Base-by-base conservation (phyloP, 2,797 vertebrate species). In the Poliocrania exsul region DNA sequence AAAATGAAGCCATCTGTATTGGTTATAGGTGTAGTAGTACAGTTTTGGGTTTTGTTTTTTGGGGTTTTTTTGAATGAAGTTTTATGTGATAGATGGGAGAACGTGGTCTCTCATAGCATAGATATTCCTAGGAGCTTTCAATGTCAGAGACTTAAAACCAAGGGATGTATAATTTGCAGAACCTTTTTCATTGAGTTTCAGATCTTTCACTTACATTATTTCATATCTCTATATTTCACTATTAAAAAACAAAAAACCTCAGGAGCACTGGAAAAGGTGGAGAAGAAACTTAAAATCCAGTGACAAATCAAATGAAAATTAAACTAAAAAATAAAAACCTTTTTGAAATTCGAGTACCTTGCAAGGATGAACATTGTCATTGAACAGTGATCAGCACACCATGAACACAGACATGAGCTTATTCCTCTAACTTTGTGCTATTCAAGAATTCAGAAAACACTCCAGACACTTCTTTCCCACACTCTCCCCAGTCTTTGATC, bases 1-100 rank as follows among this genome's bases (percentile, higher is more conserved):
- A 90, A 83, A 92, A 92, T 49, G 58, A 92, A 90, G 66, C 37
- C 89, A 95, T 33, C 47, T 96, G 77, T 78, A n/a, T 33, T 56
- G 31, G 86, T 83, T 93, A 90, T 66, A 86, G 73, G 70, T 90
- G 24, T 87, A 73, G 83, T 83, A 5, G 35, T n/a, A n/a, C n/a
- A n/a, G n/a, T n/a, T n/a, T n/a, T n/a, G n/a, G n/a, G n/a, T n/a
- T n/a, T n/a, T n/a, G n/a, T 58, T 81, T 56, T 15, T 64, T 79
- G n/a, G n/a, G n/a, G n/a, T 53, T 12, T 38, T 60, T 4, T 29
- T 29, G 14, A 75, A 49, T 86, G 29, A 57, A 29, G 10, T 71
- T 92, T 88, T 62, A 62, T 73, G 29, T 0, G 0, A 42, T 88
- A 72, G 31, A 37, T 44, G 29, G 37, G 20, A 79, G 20, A 83